Base-by-base conservation (phyloP, 2,113 vertebrate genomes). In the Rutilus rutilus region DNA sequence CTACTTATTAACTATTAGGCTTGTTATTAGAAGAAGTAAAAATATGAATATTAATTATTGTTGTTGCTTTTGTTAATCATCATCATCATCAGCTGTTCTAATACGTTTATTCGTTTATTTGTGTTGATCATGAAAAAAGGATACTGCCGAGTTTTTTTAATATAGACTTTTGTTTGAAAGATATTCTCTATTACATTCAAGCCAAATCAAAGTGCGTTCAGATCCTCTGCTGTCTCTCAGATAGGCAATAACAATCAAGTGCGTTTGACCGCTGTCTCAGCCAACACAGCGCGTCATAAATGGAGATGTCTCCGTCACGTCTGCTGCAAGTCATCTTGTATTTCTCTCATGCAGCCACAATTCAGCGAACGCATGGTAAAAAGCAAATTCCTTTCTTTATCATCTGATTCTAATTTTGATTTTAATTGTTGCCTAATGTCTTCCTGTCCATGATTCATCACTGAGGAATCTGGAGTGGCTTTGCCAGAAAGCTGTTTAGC, bases 351-450 rank as follows among this genome's bases (percentile, higher is more conserved):
- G 2, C 88, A 47, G 12, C 69, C 86, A 88, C 86, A 90, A 84
- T 11, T 15, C 71, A 45, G 12, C 83, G 39, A 65, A 82, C 87
- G 14, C 71, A 85, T 74, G 54, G 82, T 88, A 33, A 86, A 86
- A 82, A 45, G 57, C 15, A 67, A 77, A 84, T 67, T 14, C 25
- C 8, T 83, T 91, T 83, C 73, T 79, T 91, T 90, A 90, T 89
- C 89, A 89, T 92, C 90, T 92, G 93, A 94, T 91, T 90, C 80
- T 88, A 85, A 92, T 93, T 94, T 91, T 81, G 87, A 57, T 91
- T 89, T 89, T 89, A 94, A 93, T 59, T 25, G 45, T 42, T 8
- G 83, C 64, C 65, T 91, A 91, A 92, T 60, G 0, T 95, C 83
- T 92, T 90, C 83, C 87, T 87, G 86, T 94, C 88, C 82, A 78